Conservation (phyloP, 2,888 invertebrate species). For the Drosophila kuntzei region DNA sequence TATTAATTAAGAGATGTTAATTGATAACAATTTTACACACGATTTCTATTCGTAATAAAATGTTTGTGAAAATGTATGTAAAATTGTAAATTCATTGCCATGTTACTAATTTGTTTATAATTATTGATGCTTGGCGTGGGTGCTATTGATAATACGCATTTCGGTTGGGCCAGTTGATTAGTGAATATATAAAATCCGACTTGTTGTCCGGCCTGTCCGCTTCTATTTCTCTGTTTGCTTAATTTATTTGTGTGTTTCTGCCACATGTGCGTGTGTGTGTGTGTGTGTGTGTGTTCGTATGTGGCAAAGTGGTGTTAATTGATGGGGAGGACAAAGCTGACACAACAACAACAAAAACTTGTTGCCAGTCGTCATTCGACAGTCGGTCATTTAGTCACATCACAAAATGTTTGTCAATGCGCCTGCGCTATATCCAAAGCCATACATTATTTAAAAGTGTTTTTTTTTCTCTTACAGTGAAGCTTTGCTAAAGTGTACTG, state of each 20-base stretch:
- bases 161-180: conserved; percentile 36
- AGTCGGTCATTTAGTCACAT: conserved; percentile 51
- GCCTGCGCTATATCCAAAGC: conserved; percentile 59
- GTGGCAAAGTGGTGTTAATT: conserved; percentile 70
- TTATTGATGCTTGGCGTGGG: conserved; percentile 32
- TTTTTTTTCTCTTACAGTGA: conserved; percentile 37
- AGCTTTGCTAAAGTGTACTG: conserved; percentile 11
- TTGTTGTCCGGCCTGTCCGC: conserved; percentile 44
- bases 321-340: conserved; percentile 67
- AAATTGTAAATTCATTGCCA: conserved; percentile 33
- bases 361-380: conserved; percentile 53
- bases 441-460: background rate
- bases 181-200: conserved; percentile 46
- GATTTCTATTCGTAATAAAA: conserved; percentile 9
- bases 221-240: conserved; percentile 44
- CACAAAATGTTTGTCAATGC: conserved; percentile 50
- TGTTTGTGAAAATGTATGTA: conserved; percentile 7
- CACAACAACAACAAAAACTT: conserved; percentile 50
- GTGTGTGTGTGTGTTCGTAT: conserved; percentile 21
- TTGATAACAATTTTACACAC: conserved; percentile 20
- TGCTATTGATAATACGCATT: conserved; percentile 27
- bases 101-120: conserved; percentile 46
- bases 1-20: conserved; percentile 13
- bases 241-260: conserved; percentile 45
- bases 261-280: conserved; percentile 6